Evolutionary conservation across 1,140 invertebrate genomes (phyloP).

Genomic region (Ladona fulva): DNA sequence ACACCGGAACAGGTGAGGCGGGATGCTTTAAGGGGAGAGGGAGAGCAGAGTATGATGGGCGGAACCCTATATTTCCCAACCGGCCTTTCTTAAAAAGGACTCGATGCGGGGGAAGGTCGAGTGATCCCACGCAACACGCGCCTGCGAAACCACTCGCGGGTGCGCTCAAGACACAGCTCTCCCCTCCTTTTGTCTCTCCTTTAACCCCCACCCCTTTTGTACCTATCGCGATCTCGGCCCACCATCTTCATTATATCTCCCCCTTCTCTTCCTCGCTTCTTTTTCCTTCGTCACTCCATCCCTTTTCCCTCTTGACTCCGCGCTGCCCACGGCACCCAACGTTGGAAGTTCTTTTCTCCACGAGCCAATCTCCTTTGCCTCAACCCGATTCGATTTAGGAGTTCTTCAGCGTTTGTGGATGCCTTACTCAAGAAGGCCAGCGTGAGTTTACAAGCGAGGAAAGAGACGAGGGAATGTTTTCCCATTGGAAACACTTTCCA

Average conservation of each 20-base stretch:
- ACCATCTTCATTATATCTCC: neutral
- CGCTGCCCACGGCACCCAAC: no score
- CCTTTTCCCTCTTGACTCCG: no score
- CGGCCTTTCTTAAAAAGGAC: neutral
- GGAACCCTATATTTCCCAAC: neutral
- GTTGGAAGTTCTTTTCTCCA: no score
- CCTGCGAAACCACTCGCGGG: neutral
- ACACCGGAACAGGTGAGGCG: neutral
- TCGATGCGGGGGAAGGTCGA: neutral
- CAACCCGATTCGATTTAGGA: no score
- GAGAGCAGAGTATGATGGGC: neutral
- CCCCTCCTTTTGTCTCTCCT: neutral
- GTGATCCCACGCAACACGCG: constrained; percentile 5
- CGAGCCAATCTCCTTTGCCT: no score
- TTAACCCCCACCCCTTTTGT: neutral
- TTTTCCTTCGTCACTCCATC: no score
- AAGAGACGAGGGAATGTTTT: no score
- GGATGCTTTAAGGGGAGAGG: neutral
- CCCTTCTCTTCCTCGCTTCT: neutral
- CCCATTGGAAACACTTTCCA: no score
- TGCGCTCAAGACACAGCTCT: neutral
- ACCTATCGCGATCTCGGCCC: neutral
- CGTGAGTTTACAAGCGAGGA: no score
- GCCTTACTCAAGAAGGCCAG: no score
- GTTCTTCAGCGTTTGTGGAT: no score